These are phyloP conservation scores for Drosophila pegasa DNA, from an alignment of 2,888 invertebrate genomes.

Conservation along the genomic window DNA sequence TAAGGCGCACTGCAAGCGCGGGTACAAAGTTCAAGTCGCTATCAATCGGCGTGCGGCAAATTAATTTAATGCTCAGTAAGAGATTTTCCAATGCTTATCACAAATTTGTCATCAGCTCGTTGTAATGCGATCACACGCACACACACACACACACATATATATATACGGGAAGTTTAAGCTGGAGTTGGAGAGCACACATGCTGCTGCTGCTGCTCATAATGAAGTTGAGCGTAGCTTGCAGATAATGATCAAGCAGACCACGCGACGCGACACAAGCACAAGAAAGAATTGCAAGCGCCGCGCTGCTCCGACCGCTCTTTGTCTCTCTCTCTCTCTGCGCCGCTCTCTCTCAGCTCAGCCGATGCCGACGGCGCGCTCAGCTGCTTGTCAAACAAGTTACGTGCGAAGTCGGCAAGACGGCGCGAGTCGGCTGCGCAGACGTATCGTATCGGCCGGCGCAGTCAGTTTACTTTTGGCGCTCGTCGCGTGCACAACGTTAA, in stretches of 20 bases:
- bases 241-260: slow-evolving; percentile 56
- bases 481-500: slow-evolving; percentile 64
- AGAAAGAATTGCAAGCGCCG: slow-evolving; percentile 65
- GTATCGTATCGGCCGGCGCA: slow-evolving; percentile 52
- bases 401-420: slow-evolving; percentile 36
- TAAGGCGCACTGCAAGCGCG: slow-evolving; percentile 24
- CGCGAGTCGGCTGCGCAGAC: slow-evolving; percentile 57
- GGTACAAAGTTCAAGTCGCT: slow-evolving; percentile 52
- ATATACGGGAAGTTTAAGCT: slow-evolving; percentile 12
- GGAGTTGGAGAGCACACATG: slow-evolving; percentile 48
- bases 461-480: slow-evolving; percentile 67
- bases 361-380: slow-evolving; percentile 65
- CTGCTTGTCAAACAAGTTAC: slow-evolving; percentile 60
- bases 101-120: slow-evolving; percentile 76
- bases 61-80: slow-evolving; percentile 57
- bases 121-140: slow-evolving; percentile 57
- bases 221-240: slow-evolving; percentile 62
- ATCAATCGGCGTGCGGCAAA: slow-evolving; percentile 42
- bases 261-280: slow-evolving; percentile 44
- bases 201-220: slow-evolving; percentile 63
- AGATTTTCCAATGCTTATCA: slow-evolving; percentile 69
- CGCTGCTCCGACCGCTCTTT: slow-evolving; percentile 28
- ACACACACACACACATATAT: slow-evolving; percentile 9
- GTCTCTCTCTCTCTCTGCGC: slow-evolving; percentile 8
- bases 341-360: slow-evolving; percentile 16